Conservation (phyloP, 2,113 vertebrate genomes). For the Mirounga angustirostris region DNA sequence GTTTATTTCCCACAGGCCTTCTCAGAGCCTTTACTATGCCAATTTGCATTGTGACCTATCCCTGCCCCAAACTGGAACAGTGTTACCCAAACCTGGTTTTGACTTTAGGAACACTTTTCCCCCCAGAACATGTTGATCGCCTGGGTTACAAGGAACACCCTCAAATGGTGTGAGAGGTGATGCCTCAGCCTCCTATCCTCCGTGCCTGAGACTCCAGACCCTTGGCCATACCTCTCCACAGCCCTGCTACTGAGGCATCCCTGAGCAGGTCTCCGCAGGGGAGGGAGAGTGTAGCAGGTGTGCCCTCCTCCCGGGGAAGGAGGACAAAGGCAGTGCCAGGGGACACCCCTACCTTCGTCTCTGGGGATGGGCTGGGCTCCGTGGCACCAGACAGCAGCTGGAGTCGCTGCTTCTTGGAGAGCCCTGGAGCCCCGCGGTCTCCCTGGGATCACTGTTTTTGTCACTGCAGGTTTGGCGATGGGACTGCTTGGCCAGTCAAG, state of each 20-base stretch:
- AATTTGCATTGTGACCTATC: background rate
- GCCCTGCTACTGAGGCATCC: background rate
- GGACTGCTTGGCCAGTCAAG: background rate
- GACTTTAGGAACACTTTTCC: background rate
- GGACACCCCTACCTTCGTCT: background rate
- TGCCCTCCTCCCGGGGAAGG: background rate
- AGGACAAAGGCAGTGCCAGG: slow-evolving; percentile 38
- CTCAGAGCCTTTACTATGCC: background rate
- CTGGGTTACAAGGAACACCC: background rate
- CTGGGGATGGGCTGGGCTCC: background rate
- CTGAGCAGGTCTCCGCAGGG: background rate
- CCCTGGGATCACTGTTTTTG: background rate
- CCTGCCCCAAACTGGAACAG: background rate
- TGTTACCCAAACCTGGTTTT: background rate
- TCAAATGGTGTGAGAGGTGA: background rate
- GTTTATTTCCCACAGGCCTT: background rate
- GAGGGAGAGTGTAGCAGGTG: background rate
- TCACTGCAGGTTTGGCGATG: background rate
- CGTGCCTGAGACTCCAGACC: background rate
- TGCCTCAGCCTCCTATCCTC: background rate
- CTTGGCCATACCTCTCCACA: background rate
- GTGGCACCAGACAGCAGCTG: slow-evolving; percentile 45
- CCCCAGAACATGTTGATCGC: background rate
- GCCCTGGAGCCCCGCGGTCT: background rate
- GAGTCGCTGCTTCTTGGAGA: background rate